Conservation (phyloP, 2,888 invertebrate genomes). For the Catocala nupta region DNA sequence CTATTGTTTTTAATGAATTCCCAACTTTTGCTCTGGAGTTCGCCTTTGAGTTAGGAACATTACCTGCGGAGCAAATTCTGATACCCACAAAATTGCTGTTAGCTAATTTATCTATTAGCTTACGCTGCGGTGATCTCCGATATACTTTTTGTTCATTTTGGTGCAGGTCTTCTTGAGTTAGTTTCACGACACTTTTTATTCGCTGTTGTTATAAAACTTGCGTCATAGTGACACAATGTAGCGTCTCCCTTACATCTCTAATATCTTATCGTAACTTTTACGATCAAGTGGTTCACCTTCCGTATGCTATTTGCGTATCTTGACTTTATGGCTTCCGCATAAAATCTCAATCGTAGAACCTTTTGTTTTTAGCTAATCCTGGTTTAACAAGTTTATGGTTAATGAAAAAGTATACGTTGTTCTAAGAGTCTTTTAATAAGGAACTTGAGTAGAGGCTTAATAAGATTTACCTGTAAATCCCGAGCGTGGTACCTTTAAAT, state of each 20-base stretch:
- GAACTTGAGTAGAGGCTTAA: constrained; percentile 32
- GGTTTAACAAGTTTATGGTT: constrained; percentile 23
- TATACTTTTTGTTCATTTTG: constrained; percentile 4
- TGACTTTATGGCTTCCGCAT: constrained; percentile 26
- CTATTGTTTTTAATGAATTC: constrained; percentile 76
- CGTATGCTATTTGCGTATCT: constrained; percentile 26
- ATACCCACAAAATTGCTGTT: constrained; percentile 37
- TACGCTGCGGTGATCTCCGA: constrained; percentile 14
- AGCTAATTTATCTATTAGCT: constrained; percentile 25
- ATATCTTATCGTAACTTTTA: constrained; percentile 30
- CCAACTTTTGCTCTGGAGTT: constrained; percentile 59
- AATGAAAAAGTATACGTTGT: constrained; percentile 37
- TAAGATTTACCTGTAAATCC: constrained; percentile 38
- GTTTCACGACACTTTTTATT: constrained; percentile 10
- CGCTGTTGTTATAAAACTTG: constrained; percentile 7
- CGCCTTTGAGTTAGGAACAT: constrained; percentile 52
- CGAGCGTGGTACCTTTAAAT: constrained; percentile 36
- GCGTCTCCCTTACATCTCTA: neutral
- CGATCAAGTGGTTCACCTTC: constrained; percentile 25
- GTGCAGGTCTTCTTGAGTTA: constrained; percentile 3
- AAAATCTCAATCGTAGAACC: constrained; percentile 29
- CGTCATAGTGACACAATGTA: constrained; percentile 5
- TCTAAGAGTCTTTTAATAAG: constrained; percentile 34
- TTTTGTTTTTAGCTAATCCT: constrained; percentile 22
- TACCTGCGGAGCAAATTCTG: constrained; percentile 65